Conservation (phyloP, 2,888 invertebrate species). For the Lampropteryx suffumata region DNA sequence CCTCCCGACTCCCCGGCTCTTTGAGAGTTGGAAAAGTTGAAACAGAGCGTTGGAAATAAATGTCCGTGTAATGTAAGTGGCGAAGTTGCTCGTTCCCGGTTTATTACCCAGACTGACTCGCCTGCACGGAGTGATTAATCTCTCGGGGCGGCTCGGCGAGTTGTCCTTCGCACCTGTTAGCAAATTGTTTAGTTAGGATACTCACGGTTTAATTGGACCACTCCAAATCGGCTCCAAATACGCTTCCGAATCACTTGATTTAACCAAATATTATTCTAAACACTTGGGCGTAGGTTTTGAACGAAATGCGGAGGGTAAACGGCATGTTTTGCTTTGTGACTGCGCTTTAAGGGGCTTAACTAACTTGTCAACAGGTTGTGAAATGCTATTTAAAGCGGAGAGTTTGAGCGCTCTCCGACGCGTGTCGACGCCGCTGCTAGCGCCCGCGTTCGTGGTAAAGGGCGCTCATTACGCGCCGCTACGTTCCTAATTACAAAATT, state of each 20-base stretch:
- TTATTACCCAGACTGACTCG: constrained; percentile 65
- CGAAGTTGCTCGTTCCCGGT: constrained; percentile 73
- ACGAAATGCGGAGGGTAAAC: constrained; percentile 26
- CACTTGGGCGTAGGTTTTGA: constrained; percentile 27
- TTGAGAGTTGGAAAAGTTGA: constrained; percentile 68
- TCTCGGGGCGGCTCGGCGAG: constrained; percentile 43
- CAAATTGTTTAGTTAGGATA: constrained; percentile 46
- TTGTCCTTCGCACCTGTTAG: constrained; percentile 49
- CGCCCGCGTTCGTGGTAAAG: constrained; percentile 56
- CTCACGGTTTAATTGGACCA: constrained; percentile 42
- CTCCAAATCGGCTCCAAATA: constrained; percentile 30
- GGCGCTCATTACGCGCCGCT: constrained; percentile 72
- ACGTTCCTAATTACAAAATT: constrained; percentile 77
- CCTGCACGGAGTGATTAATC: constrained; percentile 66
- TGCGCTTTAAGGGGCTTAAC: constrained; percentile 64
- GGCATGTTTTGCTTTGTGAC: constrained; percentile 56
- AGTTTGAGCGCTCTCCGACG: constrained; percentile 63
- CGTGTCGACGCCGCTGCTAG: constrained; percentile 49
- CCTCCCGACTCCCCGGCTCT: constrained; percentile 53
- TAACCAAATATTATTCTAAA: constrained; percentile 35
- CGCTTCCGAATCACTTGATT: constrained; percentile 26
- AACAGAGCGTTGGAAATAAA: constrained; percentile 74
- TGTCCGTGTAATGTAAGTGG: constrained; percentile 78
- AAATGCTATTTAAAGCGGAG: constrained; percentile 70
- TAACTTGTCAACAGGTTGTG: constrained; percentile 79